Conservation (phyloP, 2,113 vertebrate genomes). For the Lepisosteus oculatus region DNA sequence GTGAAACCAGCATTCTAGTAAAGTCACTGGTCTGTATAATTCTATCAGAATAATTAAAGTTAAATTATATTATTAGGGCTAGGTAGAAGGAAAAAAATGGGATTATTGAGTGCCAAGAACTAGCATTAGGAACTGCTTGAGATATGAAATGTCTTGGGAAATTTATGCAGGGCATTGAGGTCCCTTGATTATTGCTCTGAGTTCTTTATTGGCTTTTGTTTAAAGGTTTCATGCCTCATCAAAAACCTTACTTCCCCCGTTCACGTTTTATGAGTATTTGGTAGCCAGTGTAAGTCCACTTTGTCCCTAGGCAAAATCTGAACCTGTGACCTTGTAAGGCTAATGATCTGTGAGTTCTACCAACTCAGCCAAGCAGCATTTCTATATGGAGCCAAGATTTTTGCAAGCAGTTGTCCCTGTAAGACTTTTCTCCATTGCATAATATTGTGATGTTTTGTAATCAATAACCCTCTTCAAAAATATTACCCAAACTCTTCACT, state of each 20-base stretch:
- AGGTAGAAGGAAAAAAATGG: conserved; percentile 29
- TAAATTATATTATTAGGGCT: conserved; percentile 41
- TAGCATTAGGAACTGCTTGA: conserved; percentile 31
- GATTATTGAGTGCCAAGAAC: conserved; percentile 29
- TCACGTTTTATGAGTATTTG: conserved; percentile 32
- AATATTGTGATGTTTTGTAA: background rate
- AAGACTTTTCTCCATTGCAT: background rate
- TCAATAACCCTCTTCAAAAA: too few species aligned
- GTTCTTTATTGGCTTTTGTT: conserved; percentile 31
- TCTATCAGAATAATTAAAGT: conserved; percentile 45
- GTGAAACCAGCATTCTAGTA: conserved; percentile 34
- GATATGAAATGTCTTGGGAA: conserved; percentile 29
- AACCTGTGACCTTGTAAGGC: conserved; percentile 7
- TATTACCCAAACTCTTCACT: too few species aligned
- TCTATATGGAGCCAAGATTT: background rate
- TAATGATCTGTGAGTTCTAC: conserved; percentile 3
- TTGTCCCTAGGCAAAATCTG: conserved; percentile 34
- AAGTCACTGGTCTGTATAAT: conserved; percentile 35
- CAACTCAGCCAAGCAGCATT: background rate
- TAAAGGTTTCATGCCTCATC: conserved; percentile 27
- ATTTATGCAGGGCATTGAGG: conserved; percentile 11
- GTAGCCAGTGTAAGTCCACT: conserved; percentile 26
- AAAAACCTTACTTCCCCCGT: conserved; percentile 7
- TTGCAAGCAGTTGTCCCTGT: background rate
- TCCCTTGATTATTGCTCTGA: conserved; percentile 1